Evolutionary conservation across 2,113 vertebrate species (phyloP).

Genomic region (Saimiri boliviensis): DNA sequence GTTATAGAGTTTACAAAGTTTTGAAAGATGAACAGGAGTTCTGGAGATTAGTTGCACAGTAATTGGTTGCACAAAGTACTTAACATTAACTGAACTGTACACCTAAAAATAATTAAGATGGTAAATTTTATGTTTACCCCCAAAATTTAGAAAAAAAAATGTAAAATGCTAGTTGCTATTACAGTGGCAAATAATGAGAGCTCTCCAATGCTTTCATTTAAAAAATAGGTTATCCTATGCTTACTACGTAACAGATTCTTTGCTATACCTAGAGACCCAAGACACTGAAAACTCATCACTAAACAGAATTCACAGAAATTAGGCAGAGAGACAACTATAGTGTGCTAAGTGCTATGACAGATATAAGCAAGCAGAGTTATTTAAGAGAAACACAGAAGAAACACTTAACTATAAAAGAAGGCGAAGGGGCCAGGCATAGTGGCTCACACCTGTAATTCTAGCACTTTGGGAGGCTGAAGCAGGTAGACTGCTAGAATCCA

Average conservation of each 20-base stretch:
- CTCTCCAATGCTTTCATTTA: slow-evolving; percentile 31
- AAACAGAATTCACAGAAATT: neutral
- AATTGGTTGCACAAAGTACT: neutral
- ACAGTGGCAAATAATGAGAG: neutral
- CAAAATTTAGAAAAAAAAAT: neutral
- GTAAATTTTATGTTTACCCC: neutral
- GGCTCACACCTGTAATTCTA: too few species aligned
- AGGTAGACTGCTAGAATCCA: too few species aligned
- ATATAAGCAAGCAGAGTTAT: neutral
- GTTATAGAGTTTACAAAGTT: neutral
- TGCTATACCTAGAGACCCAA: neutral
- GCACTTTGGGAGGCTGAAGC: too few species aligned
- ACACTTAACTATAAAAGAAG: neutral
- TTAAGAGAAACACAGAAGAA: neutral
- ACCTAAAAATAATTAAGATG: neutral
- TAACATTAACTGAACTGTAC: neutral
- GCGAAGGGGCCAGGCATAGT: too few species aligned
- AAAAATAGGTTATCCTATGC: neutral
- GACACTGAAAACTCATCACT: neutral
- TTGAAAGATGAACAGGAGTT: neutral
- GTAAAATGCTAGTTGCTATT: neutral
- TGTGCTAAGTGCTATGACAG: neutral
- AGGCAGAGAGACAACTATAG: neutral
- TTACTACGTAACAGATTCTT: neutral
- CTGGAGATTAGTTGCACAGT: neutral